Percentiles rank a stretch among this genome's conserved stretches.
Evolutionary conservation across 2,797 vertebrate species (phyloP).

Genomic region (Catostomus latipinnis): DNA sequence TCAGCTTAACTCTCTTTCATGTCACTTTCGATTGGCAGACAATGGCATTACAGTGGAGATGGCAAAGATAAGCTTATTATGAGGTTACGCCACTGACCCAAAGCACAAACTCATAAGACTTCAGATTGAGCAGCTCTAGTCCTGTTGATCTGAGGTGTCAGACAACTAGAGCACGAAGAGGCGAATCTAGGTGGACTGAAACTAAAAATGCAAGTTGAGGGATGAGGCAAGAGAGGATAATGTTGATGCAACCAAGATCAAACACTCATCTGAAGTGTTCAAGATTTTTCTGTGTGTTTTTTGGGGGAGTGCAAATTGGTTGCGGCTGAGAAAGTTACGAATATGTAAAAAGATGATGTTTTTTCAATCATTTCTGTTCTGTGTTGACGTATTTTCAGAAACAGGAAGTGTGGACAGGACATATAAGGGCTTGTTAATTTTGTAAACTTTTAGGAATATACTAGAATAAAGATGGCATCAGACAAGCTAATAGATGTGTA

Average conservation of each 20-base stretch:
- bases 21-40: constrained; percentile 30
- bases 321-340: neutral
- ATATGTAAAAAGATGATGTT: neutral
- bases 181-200: neutral
- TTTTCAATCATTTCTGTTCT: too few relatives aligned
- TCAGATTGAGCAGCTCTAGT: constrained; percentile 10
- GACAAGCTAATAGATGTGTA: too few relatives aligned
- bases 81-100: neutral
- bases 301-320: constrained; percentile 20
- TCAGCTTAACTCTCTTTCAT: constrained; percentile 41
- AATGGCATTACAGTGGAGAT: constrained; percentile 30
- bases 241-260: constrained; percentile 17
- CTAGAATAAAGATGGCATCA: too few relatives aligned
- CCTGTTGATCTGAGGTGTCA: constrained; percentile 10
- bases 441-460: too few relatives aligned
- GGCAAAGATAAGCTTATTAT: constrained; percentile 28
- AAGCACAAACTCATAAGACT: constrained; percentile 8
- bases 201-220: neutral
- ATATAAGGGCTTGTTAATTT: too few relatives aligned
- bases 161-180: neutral
- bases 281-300: neutral
- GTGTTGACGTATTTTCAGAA: too few relatives aligned
- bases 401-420: too few relatives aligned
- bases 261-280: constrained; percentile 13
- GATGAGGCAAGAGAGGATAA: constrained; percentile 39